Percentiles rank a stretch among this genome's conserved stretches.
Conservation (phyloP, 2,888 invertebrate genomes). For the Metopia argyrocephala region DNA sequence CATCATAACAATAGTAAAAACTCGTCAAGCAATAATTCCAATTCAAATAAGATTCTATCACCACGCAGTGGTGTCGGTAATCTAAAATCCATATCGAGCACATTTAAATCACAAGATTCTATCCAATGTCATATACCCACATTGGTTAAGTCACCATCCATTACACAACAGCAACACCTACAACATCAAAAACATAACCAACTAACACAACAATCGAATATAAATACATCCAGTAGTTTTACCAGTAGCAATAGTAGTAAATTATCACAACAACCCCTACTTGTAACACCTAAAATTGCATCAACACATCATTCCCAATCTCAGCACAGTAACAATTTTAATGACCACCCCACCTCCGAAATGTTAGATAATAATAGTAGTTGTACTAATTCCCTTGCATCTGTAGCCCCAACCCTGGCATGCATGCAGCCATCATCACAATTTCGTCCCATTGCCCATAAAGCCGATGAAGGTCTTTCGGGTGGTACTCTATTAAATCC, state of each 20-base stretch:
- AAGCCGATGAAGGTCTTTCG: conserved; percentile 74
- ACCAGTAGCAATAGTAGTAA: conserved; percentile 71
- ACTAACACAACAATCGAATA: conserved; percentile 49
- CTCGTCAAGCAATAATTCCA: conserved; percentile 71
- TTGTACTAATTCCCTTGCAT: conserved; percentile 74
- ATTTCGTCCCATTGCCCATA: conserved; percentile 79
- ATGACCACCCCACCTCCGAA: conserved; percentile 67
- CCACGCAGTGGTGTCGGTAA: conserved; percentile 77
- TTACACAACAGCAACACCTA: conserved; percentile 74
- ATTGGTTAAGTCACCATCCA: conserved; percentile 77
- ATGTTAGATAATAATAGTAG: conserved; percentile 70
- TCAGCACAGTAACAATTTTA: conserved; percentile 62
- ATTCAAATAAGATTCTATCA: conserved; percentile 75
- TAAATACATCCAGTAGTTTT: conserved; percentile 68
- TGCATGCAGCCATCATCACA: conserved; percentile 79
- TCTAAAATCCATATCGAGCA: conserved; percentile 77
- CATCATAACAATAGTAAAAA: conserved; percentile 78
- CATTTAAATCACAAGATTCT: conserved; percentile 78
- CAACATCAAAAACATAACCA: conserved; percentile 64
- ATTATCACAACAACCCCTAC: conserved; percentile 72
- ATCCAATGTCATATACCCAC: conserved; percentile 78
- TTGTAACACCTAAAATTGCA: conserved; percentile 75
- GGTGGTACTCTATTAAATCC: conserved; percentile 73
- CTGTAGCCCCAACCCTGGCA: conserved; percentile 73
- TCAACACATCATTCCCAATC: conserved; percentile 67